Conservation (phyloP, 2,113 vertebrate genomes). For the Mesembrinibis cayennensis region DNA sequence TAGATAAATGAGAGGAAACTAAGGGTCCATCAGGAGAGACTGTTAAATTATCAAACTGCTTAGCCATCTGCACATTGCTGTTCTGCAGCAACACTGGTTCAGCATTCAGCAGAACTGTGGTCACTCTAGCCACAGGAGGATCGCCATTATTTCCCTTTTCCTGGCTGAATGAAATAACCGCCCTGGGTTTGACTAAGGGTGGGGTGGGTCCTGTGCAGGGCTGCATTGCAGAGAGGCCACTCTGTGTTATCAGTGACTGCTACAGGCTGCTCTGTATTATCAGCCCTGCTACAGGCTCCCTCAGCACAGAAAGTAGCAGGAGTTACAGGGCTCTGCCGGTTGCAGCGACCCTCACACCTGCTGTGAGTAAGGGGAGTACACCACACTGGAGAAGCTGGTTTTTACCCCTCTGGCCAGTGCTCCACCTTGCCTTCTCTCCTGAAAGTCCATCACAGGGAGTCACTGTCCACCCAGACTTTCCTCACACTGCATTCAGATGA, state of each 20-base stretch:
- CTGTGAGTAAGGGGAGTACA: background rate
- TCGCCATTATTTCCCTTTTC: background rate
- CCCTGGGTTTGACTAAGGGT: background rate
- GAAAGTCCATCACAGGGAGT: background rate
- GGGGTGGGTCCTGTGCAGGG: background rate
- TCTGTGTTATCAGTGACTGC: background rate
- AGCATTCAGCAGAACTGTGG: background rate
- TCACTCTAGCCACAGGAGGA: background rate
- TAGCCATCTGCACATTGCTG: background rate
- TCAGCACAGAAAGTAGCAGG: background rate
- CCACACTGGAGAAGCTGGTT: background rate
- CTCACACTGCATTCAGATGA: background rate
- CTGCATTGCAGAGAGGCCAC: background rate
- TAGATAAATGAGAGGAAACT: background rate
- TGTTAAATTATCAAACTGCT: background rate
- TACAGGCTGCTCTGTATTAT: background rate
- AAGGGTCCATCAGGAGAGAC: background rate
- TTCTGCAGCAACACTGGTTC: background rate
- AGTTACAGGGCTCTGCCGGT: accelerated
- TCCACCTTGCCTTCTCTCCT: background rate
- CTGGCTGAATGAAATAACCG: background rate
- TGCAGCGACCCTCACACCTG: background rate
- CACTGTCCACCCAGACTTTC: background rate
- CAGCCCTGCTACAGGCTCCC: background rate
- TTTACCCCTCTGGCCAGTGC: background rate